phyloP scores from a whole-genome alignment of 2,888 invertebrate genomes.

The Tetranychus truncatus region DNA sequence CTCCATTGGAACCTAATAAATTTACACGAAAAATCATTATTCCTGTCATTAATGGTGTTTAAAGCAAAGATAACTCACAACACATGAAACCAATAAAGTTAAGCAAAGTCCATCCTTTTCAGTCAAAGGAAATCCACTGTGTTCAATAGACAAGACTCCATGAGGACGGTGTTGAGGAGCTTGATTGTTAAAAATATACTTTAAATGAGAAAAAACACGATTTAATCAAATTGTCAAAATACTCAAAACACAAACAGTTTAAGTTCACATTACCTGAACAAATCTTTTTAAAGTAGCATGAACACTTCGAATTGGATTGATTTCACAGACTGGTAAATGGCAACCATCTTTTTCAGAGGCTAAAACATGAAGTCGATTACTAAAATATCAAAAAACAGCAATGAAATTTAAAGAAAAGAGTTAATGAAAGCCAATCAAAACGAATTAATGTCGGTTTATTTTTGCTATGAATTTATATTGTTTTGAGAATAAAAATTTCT shows the following conservation, averaged over 20 bases:
- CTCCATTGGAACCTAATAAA: constrained; percentile 2
- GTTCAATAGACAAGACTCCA: constrained; percentile 48
- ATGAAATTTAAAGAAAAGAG: too few relatives aligned
- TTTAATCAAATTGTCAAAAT: constrained; percentile 8
- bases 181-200: constrained; percentile 70
- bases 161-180: constrained; percentile 64
- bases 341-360: constrained; percentile 62
- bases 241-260: neutral
- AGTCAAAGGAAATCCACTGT: constrained; percentile 28
- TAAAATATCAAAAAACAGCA: constrained; percentile 28
- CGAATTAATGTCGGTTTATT: neutral
- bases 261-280: constrained; percentile 45
- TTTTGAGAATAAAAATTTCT: too few relatives aligned
- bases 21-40: neutral
- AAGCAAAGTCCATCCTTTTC: constrained; percentile 57
- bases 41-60: neutral
- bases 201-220: constrained; percentile 21
- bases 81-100: constrained; percentile 60
- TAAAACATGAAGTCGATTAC: constrained; percentile 62
- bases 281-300: constrained; percentile 70
- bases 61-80: neutral
- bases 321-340: constrained; percentile 69
- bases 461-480: too few relatives aligned
- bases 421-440: neutral
- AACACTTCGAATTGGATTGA: constrained; percentile 64